Percentiles rank a stretch among this genome's conserved stretches.
Evolutionary conservation across 1,140 invertebrate species (phyloP).

Genomic region (Schlechtendalia chinensis): DNA sequence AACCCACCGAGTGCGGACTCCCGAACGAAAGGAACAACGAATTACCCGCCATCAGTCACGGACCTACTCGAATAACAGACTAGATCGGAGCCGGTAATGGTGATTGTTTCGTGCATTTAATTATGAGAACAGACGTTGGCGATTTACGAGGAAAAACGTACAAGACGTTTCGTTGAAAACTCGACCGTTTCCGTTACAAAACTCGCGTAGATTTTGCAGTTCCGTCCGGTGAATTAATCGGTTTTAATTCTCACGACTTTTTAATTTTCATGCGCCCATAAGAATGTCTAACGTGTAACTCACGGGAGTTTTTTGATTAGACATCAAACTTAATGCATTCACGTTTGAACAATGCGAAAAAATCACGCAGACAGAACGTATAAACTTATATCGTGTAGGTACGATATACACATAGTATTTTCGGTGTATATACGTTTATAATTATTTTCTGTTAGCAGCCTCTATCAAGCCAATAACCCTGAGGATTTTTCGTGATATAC

Average conservation of each 20-base stretch:
- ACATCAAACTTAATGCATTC: not conserved
- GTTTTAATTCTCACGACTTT: too few relatives aligned
- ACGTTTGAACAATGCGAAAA: slow-evolving; percentile 18
- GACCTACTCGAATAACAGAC: not conserved
- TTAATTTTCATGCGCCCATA: too few relatives aligned
- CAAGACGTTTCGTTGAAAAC: too few relatives aligned
- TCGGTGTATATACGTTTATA: slow-evolving; percentile 6
- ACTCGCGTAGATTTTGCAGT: too few relatives aligned
- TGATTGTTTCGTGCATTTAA: not conserved
- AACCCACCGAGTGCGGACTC: not conserved
- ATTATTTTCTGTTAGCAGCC: slow-evolving; percentile 7
- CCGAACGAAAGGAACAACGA: not conserved
- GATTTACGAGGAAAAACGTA: not conserved
- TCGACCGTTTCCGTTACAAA: too few relatives aligned
- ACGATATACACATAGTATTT: not conserved
- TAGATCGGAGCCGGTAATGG: not conserved
- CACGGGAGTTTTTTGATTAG: not conserved
- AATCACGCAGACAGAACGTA: not conserved
- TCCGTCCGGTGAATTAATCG: too few relatives aligned
- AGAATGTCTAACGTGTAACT: too few relatives aligned
- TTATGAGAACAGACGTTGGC: not conserved
- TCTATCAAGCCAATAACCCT: slow-evolving; percentile 36
- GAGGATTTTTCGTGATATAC: slow-evolving; percentile 34
- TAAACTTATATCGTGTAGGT: not conserved
- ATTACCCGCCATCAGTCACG: not conserved